Conservation (phyloP, 2,797 vertebrate species). For the Bradypodion pumilum region DNA sequence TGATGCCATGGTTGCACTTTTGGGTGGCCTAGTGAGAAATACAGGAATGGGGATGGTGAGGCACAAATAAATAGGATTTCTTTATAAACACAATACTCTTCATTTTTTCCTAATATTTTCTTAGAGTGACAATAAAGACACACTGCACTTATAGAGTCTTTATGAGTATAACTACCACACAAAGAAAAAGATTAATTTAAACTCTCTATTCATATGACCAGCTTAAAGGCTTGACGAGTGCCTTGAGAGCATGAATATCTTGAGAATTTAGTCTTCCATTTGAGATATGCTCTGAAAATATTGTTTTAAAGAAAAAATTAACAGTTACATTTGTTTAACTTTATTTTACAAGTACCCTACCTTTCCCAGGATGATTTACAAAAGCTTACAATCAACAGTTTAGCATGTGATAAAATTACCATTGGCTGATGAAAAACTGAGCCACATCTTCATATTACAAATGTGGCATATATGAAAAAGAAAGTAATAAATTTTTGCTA, state of each 20-base stretch:
- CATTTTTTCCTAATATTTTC: not conserved
- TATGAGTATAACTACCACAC: not conserved
- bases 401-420: not conserved
- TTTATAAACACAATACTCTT: not conserved
- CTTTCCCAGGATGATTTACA: not conserved
- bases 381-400: not conserved
- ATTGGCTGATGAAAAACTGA: not conserved
- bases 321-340: not conserved
- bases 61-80: constrained; percentile 1
- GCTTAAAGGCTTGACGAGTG: not conserved
- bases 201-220: not conserved
- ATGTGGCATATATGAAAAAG: not conserved
- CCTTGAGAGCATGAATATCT: not conserved
- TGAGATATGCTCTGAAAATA: not conserved
- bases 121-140: not conserved
- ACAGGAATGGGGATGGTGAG: not conserved
- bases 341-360: not conserved
- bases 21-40: not conserved
- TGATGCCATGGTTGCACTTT: not conserved
- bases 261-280: not conserved
- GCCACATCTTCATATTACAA: not conserved
- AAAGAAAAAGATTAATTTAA: not conserved
- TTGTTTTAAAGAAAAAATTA: not conserved
- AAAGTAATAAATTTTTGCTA: not conserved
- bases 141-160: not conserved